Conservation (phyloP, 1,140 invertebrate species). For the Tetramorium simillimum region DNA sequence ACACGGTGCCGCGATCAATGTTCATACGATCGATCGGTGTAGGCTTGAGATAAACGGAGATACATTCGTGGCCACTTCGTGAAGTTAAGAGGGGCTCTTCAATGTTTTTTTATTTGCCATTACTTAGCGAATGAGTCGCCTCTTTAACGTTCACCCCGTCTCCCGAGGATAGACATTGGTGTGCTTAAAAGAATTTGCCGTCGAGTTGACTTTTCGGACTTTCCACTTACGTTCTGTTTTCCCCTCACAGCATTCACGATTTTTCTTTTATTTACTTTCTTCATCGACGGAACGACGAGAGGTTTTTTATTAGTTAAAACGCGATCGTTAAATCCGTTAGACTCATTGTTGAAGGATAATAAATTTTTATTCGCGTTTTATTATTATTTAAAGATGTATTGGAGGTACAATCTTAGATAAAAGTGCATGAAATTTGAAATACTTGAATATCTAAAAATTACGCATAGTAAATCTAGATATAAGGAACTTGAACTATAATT, state of each 20-base stretch:
- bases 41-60: background rate
- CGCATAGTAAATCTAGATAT: too few relatives aligned
- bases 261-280: background rate
- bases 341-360: background rate
- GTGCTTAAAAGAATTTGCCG: background rate
- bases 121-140: background rate
- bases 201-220: background rate
- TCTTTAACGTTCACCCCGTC: background rate
- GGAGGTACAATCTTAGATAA: too few relatives aligned
- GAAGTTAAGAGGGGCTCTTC: background rate
- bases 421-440: too few relatives aligned
- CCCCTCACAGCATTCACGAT: too few relatives aligned
- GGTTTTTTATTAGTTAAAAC: background rate
- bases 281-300: background rate
- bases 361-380: background rate
- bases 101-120: constrained; percentile 13
- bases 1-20: background rate
- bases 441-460: too few relatives aligned
- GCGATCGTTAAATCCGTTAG: background rate
- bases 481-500: too few relatives aligned
- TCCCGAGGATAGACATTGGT: background rate
- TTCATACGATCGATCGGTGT: background rate
- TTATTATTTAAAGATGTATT: background rate
- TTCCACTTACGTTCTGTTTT: background rate
- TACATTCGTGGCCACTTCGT: background rate